Conservation (phyloP, 2,797 vertebrate species). For the Chrysolophus pictus region DNA sequence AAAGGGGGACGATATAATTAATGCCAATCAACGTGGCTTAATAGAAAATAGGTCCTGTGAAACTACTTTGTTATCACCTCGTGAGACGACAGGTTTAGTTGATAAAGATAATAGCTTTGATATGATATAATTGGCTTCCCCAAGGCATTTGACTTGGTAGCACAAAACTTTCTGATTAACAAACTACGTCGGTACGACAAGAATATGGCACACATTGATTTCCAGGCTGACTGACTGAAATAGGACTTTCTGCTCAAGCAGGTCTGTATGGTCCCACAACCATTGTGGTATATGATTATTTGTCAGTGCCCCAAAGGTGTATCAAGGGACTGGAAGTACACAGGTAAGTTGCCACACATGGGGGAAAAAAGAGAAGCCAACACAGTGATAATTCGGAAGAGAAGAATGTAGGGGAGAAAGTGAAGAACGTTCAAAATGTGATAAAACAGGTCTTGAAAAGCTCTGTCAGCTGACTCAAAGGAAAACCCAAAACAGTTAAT, state of each 20-base stretch:
- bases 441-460: not conserved
- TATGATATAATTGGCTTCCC: constrained; percentile 44
- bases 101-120: constrained; percentile 68
- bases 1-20: constrained; percentile 61
- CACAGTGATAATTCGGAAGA: not conserved
- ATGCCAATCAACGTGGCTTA: constrained; percentile 61
- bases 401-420: not conserved
- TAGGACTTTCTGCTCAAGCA: not conserved
- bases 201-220: not conserved
- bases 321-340: not conserved
- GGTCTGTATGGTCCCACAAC: not conserved
- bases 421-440: not conserved
- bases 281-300: not conserved
- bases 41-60: constrained; percentile 22
- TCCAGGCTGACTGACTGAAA: not conserved
- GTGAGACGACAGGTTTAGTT: constrained; percentile 51
- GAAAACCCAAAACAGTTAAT: not conserved
- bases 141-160: not conserved
- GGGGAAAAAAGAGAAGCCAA: not conserved
- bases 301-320: not conserved
- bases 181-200: not conserved
- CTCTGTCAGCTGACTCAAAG: not conserved
- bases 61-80: constrained; percentile 18
- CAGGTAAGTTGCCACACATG: not conserved
- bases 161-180: constrained; percentile 36